Conservation (phyloP, 2,888 invertebrate species). For the Orchesella flavescens region DNA sequence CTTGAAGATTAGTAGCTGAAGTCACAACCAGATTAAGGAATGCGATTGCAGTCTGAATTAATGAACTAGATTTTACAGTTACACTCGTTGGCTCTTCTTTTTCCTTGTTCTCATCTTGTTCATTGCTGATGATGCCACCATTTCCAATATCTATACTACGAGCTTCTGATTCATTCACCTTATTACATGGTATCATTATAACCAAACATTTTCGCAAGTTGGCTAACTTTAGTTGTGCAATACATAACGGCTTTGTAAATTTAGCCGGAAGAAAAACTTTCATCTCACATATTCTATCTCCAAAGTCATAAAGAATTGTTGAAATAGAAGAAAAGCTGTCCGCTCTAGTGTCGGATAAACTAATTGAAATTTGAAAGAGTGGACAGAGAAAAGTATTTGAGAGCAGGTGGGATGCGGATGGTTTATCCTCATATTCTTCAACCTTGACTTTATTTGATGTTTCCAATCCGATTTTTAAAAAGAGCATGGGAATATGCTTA, state of each 20-base stretch:
- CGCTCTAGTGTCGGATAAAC: not conserved
- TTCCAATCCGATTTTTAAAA: not conserved
- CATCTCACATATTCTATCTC: not conserved
- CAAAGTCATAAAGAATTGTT: not conserved
- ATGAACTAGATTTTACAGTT: too few relatives aligned
- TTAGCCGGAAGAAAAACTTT: not conserved
- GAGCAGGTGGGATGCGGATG: not conserved
- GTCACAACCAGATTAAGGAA: not conserved
- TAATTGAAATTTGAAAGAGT: not conserved
- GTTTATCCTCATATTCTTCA: not conserved
- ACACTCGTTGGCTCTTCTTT: not conserved
- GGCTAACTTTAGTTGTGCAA: too few relatives aligned
- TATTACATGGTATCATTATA: too few relatives aligned
- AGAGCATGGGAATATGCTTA: not conserved
- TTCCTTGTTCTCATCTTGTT: not conserved
- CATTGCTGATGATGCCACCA: too few relatives aligned
- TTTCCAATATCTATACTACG: too few relatives aligned
- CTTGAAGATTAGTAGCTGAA: not conserved
- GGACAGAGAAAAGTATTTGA: not conserved
- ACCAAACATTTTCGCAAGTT: too few relatives aligned
- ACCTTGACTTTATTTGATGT: too few relatives aligned
- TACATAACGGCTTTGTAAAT: too few relatives aligned
- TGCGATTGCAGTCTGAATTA: too few relatives aligned
- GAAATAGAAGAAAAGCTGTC: not conserved
- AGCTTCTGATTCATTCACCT: too few relatives aligned